Conservation (phyloP, 2,113 vertebrate genomes). For the Puma concolor region DNA sequence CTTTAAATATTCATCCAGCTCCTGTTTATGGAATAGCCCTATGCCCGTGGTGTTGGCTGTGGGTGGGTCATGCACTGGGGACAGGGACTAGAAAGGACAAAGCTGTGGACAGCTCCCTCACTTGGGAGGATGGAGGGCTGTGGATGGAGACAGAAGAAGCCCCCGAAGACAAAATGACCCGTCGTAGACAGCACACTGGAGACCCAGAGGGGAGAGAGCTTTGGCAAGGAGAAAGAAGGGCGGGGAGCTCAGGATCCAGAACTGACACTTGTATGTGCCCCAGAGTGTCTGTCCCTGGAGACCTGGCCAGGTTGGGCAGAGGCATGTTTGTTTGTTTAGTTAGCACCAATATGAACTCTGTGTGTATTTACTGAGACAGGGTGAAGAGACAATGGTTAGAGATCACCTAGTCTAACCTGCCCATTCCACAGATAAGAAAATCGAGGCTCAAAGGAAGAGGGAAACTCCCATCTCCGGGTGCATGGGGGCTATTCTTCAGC, state of each 20-base stretch:
- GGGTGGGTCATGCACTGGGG: too few species aligned
- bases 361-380: neutral
- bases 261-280: neutral
- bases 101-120: neutral
- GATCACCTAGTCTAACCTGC: too few species aligned
- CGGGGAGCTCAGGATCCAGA: neutral
- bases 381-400: neutral
- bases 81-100: neutral
- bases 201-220: neutral
- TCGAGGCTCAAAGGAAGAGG: neutral
- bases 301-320: neutral
- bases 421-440: neutral
- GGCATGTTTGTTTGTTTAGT: neutral
- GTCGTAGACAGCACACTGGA: neutral
- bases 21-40: neutral
- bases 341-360: neutral
- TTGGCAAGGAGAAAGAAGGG: neutral
- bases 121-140: neutral
- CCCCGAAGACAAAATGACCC: neutral
- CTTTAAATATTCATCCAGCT: conserved; percentile 52
- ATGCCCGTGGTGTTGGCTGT: fast-evolving
- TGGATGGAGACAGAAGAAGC: neutral
- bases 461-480: neutral
- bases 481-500: neutral
- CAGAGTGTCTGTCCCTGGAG: neutral